A percentile compares a stretch with the other conserved stretches of the same genome.
Evolutionary conservation across 2,797 vertebrate genomes (phyloP).

Genomic region (Discoglossus pictus): DNA sequence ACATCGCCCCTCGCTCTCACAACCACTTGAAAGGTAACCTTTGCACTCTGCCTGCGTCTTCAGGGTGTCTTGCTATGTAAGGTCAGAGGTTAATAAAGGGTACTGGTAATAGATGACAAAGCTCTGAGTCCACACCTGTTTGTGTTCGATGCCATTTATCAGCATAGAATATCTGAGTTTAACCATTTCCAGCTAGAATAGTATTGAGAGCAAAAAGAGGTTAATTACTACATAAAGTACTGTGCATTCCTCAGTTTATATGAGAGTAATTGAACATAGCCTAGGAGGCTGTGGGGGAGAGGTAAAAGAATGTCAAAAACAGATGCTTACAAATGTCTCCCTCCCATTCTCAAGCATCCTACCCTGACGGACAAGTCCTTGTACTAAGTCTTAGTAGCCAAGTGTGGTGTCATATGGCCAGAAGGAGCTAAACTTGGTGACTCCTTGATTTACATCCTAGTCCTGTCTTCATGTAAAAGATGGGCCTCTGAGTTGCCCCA

Average conservation of each 20-base stretch:
- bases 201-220: neutral
- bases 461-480: too few relatives aligned
- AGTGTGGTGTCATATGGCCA: too few relatives aligned
- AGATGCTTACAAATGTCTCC: conserved; percentile 6
- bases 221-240: neutral
- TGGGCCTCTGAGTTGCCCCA: too few relatives aligned
- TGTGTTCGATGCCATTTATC: neutral
- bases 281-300: conserved; percentile 7
- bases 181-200: neutral
- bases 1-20: neutral
- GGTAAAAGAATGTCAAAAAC: conserved; percentile 39
- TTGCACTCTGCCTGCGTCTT: conserved; percentile 7
- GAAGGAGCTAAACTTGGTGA: too few relatives aligned
- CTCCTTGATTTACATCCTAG: too few relatives aligned
- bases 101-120: conserved; percentile 4
- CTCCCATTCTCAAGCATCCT: neutral
- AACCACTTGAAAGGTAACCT: conserved; percentile 32
- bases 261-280: conserved; percentile 29
- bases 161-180: neutral
- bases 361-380: neutral
- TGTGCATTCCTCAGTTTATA: conserved; percentile 35
- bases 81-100: conserved; percentile 40
- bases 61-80: neutral
- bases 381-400: too few relatives aligned
- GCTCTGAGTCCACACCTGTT: conserved; percentile 22